Evolutionary conservation across 2,797 vertebrate species (phyloP), one percentile per base, ranked within the genome.

Genomic region (Hapalemur alaotrensis): DNA sequence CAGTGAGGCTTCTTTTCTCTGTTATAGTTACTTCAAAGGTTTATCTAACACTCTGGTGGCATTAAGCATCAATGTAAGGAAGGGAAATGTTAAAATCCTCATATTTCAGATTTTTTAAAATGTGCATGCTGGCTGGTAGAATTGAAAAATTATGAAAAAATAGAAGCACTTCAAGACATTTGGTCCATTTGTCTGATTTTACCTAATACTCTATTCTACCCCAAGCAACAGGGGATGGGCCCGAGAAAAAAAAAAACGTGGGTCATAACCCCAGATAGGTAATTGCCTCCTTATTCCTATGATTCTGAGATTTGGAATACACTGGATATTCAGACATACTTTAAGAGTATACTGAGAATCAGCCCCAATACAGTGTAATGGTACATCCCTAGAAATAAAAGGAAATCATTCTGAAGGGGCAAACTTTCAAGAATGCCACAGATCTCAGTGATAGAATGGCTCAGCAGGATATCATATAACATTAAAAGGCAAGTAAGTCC

Each of bases 41-140:
- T 96, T 38, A 48, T 82, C 86, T 94, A 96, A 89, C 52, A 91
- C 46, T 86, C 57, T 85, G 65, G 48, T 94, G 59, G 30, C 59
- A 92, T 85, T 93, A 95, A 93, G 59, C 41, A 78, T 87, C 70
- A 90, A 22, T 35, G 57, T 81, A 97, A 91, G 32, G n/a, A 79
- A 96, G 43, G 35, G 38, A 92, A 95, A 93, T 96, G 76, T 93
- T 89, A 92, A 96, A 76, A 95, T 78, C 14, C 43, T 93, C 73
- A 30, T 87, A 73, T 89, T 82, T 97, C 23, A 80, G 4, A 57
- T 67, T 81, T 96, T 97, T 78, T 25, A 35, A 63, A 95, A 82
- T 93, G 23, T 65, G 46, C n/a, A 43, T 75, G 20, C 41, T 94
- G 8, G 25, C 38, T 95, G 70, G 28, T 50, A 78, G 35, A 95